Percentiles rank a stretch among this genome's conserved stretches.
phyloP scores from a whole-genome alignment of 1,140 invertebrate genomes.

The Caenorhabditis briggsae region DNA sequence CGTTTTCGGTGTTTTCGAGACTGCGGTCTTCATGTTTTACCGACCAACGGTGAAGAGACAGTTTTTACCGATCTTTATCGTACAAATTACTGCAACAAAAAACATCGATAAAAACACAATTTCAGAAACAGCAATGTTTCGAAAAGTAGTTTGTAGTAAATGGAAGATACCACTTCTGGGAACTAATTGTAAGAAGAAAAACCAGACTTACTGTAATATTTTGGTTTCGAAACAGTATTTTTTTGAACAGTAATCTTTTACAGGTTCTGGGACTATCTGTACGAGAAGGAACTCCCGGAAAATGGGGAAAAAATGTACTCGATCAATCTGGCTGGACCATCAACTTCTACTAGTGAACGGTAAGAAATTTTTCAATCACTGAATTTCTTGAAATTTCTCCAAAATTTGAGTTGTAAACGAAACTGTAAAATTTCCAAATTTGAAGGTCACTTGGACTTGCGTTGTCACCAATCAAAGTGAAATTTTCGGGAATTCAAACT shows the following conservation, averaged over 20 bases:
- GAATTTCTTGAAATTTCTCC: not conserved
- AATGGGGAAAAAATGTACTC: not conserved
- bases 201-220: too few species aligned
- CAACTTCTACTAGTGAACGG: slow-evolving; percentile 9
- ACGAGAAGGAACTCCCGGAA: not conserved
- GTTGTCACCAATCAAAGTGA: not conserved
- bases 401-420: not conserved
- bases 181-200: too few species aligned
- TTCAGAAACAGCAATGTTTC: too few species aligned
- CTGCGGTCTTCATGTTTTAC: too few species aligned
- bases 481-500: not conserved
- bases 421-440: not conserved
- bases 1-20: too few species aligned
- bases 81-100: too few species aligned
- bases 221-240: too few species aligned
- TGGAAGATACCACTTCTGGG: too few species aligned
- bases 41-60: too few species aligned
- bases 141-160: too few species aligned
- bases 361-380: not conserved
- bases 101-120: too few species aligned
- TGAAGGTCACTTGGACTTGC: not conserved
- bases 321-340: not conserved
- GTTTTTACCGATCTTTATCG: too few species aligned
- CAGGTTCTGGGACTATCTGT: slow-evolving; percentile 37
- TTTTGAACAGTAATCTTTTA: not conserved